Evolutionary conservation across 2,888 invertebrate species (phyloP).

Genomic region (Eilema sororculum): DNA sequence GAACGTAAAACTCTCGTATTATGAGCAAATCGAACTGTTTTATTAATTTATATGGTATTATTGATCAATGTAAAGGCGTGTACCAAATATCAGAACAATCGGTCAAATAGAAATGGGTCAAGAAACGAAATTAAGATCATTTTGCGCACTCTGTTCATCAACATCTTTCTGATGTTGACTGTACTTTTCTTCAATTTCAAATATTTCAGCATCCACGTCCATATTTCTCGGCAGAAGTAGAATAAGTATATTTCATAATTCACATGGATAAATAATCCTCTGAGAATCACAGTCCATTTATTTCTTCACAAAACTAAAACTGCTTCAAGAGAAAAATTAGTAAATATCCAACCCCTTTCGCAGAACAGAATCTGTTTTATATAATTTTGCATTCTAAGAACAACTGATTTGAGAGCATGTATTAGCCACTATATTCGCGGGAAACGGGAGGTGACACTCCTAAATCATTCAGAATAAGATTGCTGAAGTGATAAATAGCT

Average conservation of each 20-base stretch:
- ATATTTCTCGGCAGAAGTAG: neutral
- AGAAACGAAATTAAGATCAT: no score
- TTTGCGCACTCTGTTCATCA: no score
- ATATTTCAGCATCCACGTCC: neutral
- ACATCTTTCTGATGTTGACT: no score
- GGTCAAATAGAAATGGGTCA: no score
- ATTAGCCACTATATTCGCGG: slow-evolving; percentile 41
- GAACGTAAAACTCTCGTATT: no score
- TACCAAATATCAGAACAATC: no score
- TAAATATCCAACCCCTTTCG: slow-evolving; percentile 30
- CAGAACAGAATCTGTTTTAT: slow-evolving; percentile 43
- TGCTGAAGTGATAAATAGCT: slow-evolving; percentile 49
- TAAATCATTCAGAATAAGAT: slow-evolving; percentile 58
- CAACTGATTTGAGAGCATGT: slow-evolving; percentile 26
- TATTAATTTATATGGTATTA: no score
- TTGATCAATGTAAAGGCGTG: no score
- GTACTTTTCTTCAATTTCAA: no score
- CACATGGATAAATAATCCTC: neutral
- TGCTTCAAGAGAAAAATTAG: neutral
- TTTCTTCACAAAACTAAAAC: neutral
- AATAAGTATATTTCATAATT: neutral
- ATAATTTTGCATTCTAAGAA: slow-evolving; percentile 47
- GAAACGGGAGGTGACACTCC: slow-evolving; percentile 40
- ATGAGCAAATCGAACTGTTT: no score
- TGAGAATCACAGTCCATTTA: neutral